These are phyloP conservation scores for Lamellibrachia luymesi DNA, from an alignment of 1,140 invertebrate genomes.

Conservation along the genomic window DNA sequence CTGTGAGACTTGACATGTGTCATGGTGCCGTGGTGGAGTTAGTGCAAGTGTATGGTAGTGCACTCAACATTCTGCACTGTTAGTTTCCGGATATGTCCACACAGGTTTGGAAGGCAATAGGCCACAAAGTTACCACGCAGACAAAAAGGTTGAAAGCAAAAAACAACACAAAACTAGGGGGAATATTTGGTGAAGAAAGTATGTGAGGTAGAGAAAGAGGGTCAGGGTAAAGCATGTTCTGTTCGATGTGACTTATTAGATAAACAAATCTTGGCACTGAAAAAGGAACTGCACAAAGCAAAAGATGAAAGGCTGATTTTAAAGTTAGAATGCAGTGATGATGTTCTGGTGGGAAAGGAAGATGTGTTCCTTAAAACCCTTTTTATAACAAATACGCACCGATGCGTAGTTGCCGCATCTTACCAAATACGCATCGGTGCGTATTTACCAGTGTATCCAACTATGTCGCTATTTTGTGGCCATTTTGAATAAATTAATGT, in stretches of 20 bases:
- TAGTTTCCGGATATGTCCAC: not conserved
- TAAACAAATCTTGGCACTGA: too few species aligned
- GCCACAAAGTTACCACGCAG: not conserved
- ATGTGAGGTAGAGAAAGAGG: conserved; percentile 6
- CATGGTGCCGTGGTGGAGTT: not conserved
- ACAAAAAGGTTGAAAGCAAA: not conserved
- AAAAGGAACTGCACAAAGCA: too few species aligned
- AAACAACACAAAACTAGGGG: conserved; percentile 13
- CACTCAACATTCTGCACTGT: conserved; percentile 11
- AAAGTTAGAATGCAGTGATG: too few species aligned
- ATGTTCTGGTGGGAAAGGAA: too few species aligned
- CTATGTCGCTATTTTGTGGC: not conserved
- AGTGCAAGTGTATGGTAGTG: not conserved
- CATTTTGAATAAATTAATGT: not conserved
- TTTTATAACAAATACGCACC: not conserved
- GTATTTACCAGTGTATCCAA: conserved; percentile 1
- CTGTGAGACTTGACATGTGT: not conserved
- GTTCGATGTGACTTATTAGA: too few species aligned
- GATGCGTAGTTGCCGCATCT: not conserved
- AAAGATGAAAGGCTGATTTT: too few species aligned
- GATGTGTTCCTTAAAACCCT: not conserved
- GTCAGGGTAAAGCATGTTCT: not conserved
- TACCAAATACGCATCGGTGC: conserved; percentile 12
- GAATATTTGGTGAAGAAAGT: conserved; percentile 14
- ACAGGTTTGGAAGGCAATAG: conserved; percentile 7